Evolutionary conservation across 2,113 vertebrate genomes (phyloP).

Genomic region (Brevimyrus niger): DNA sequence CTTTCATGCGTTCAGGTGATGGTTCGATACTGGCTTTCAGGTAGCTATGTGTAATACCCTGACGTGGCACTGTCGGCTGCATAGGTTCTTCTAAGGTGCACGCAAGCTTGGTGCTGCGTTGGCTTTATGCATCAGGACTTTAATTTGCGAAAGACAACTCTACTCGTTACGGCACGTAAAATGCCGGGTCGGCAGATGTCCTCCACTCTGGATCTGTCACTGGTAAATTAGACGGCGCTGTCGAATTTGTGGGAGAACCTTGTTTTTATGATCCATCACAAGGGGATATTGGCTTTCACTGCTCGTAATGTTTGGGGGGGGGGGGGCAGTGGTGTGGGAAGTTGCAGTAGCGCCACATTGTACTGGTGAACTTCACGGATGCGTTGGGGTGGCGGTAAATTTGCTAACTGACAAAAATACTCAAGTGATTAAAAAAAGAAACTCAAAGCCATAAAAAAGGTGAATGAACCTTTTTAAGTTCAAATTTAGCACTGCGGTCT

Average conservation of each 20-base stretch:
- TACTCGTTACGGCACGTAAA: neutral
- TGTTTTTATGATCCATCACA: neutral
- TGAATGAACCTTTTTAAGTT: neutral
- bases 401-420: neutral
- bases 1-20: neutral
- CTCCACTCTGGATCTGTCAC: neutral
- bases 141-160: neutral
- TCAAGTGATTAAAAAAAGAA: neutral
- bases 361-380: neutral
- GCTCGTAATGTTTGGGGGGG: neutral
- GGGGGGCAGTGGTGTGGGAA: neutral
- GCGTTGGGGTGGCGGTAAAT: slow-evolving; percentile 16
- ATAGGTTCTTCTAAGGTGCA: neutral
- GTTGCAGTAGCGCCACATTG: neutral
- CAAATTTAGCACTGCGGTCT: neutral
- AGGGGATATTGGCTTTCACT: too few relatives aligned
- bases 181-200: neutral
- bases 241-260: neutral
- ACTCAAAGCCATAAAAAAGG: neutral
- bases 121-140: neutral
- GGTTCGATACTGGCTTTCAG: neutral
- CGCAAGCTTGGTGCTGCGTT: neutral
- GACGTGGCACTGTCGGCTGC: neutral
- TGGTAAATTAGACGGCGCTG: neutral
- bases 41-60: neutral